Conservation (phyloP, 1,140 invertebrate genomes). For the Drosophila sproati region DNA sequence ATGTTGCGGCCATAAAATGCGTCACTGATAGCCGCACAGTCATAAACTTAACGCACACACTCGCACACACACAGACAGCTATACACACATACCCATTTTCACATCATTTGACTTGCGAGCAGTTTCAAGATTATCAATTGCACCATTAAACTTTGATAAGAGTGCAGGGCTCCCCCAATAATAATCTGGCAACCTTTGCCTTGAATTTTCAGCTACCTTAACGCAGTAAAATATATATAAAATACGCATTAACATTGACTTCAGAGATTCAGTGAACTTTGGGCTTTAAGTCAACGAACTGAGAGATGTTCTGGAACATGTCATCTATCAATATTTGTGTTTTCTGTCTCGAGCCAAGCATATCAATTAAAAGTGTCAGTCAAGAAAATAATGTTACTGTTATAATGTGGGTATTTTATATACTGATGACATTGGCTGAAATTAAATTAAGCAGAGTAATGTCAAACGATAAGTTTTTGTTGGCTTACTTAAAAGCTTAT, state of each 20-base stretch:
- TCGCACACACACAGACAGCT: background rate
- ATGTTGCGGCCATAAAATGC: constrained; percentile 48
- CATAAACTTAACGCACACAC: constrained; percentile 32
- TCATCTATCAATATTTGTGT: constrained; percentile 26
- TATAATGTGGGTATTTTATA: background rate
- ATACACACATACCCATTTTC: constrained; percentile 41
- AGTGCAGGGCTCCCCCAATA: constrained; percentile 7
- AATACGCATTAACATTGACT: background rate
- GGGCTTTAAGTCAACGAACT: constrained; percentile 9
- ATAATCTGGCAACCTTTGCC: constrained; percentile 16
- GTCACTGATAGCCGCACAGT: constrained; percentile 34
- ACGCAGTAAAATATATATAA: no score
- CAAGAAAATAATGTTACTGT: background rate
- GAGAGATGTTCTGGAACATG: background rate
- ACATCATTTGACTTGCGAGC: constrained; percentile 69
- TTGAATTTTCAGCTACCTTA: background rate
- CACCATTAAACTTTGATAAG: constrained; percentile 70
- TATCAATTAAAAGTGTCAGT: constrained; percentile 15
- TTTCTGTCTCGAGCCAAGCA: background rate
- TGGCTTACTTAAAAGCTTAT: no score
- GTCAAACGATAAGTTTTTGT: no score
- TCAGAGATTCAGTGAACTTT: background rate
- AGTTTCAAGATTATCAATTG: constrained; percentile 61
- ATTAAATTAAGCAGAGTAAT: no score
- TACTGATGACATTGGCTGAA: no score